Base-by-base conservation (phyloP, 1,140 invertebrate genomes). In the Ephestia elutella region DNA sequence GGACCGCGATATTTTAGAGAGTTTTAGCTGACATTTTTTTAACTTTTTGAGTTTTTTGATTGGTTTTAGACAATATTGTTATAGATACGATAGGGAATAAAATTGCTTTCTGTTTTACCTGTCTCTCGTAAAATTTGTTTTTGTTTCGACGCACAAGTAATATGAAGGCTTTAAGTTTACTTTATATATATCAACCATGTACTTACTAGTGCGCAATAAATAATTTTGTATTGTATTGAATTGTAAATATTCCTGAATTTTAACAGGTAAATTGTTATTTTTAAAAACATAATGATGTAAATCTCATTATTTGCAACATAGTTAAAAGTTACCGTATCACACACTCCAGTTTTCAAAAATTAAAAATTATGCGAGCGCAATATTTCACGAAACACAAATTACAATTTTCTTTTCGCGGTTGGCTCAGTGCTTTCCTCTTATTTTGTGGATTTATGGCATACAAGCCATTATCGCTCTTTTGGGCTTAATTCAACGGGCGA, bases 331-430 rank as follows among this genome's bases (percentile, higher is more conserved):
- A 44, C 15, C 2, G n/a, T 15, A n/a, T 44, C 13, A 15, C 15
- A 44, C n/a, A 44, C 38, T 44, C 2, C 38, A 44, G 13, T 44
- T 44, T 44, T 3, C 2, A 17, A 5, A 17, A 10, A 44, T 44
- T 44, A 44, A 44, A 44, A 44, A 44, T 44, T 44, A 44, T 15
- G 38, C 38, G 38, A 44, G n/a, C 38, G 38, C 38, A 15, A 44
- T 44, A 44, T 44, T 44, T 44, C 38, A 44, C 38, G 38, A 44
- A 44, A 44, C 7, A 44, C 38, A 44, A 44, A 44, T 44, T 44
- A 44, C 38, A 44, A 44, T 44, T 44, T 44, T 44, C 38, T 44
- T 44, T 44, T 8, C 38, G 38, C 38, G 38, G 38, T 44, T 44
- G 38, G 38, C 38, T 44, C 15, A 15, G 38, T 44, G 38, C 38